Evolutionary conservation across 2,888 invertebrate species (phyloP).

Genomic region (Pollenia amentaria): DNA sequence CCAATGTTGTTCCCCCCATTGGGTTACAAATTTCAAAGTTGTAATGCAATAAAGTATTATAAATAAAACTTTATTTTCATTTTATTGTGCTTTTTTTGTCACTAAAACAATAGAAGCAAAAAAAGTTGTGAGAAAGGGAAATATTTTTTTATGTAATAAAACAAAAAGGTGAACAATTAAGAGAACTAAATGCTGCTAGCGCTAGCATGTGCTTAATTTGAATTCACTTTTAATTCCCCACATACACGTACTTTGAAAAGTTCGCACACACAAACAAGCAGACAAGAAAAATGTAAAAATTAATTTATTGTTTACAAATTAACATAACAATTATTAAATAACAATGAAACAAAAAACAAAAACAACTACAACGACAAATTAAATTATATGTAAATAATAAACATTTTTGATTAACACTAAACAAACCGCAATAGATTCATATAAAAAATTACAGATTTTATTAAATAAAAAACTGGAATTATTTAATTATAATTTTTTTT

Average conservation of each 20-base stretch:
- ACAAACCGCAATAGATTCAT: not conserved
- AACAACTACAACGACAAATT: conserved; percentile 22
- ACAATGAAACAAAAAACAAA: conserved; percentile 59
- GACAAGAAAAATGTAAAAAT: conserved; percentile 24
- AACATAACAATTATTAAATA: conserved; percentile 63
- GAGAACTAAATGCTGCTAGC: conserved; percentile 57
- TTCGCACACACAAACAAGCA: conserved; percentile 17
- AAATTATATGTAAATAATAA: conserved; percentile 22
- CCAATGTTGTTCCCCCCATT: not conserved
- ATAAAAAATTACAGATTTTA: not conserved
- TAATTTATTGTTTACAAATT: conserved; percentile 68
- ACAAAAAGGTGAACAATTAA: conserved; percentile 68
- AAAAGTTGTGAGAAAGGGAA: conserved; percentile 19
- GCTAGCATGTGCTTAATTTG: conserved; percentile 18
- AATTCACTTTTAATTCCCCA: not conserved
- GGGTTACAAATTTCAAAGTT: conserved; percentile 53
- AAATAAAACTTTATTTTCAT: conserved; percentile 39
- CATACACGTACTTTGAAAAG: not conserved
- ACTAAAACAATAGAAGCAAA: conserved; percentile 28
- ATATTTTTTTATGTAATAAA: conserved; percentile 43
- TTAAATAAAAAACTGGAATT: not conserved
- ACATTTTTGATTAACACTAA: conserved; percentile 34
- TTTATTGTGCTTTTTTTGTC: conserved; percentile 34
- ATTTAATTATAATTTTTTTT: not conserved
- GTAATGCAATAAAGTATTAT: conserved; percentile 51